phyloP scores from a whole-genome alignment of 2,888 invertebrate species.

The Xestia xanthographa region DNA sequence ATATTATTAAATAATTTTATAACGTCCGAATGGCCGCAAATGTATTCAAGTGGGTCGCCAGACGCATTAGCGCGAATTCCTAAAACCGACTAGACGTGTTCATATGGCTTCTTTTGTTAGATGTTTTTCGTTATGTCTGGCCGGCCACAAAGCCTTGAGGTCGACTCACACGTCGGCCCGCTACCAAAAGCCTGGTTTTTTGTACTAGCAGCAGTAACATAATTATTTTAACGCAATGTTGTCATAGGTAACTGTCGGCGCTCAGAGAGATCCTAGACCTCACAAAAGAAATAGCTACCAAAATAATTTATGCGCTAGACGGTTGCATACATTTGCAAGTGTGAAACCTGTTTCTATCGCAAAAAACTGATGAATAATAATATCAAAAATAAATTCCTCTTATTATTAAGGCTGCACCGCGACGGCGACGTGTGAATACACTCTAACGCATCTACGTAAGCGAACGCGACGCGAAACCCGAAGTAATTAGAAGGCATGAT shows the following conservation, averaged over 20 bases:
- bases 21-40: constrained; percentile 71
- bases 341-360: constrained; percentile 53
- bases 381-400: constrained; percentile 37
- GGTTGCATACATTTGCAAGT: constrained; percentile 53
- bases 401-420: constrained; percentile 19
- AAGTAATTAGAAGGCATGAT: constrained; percentile 52
- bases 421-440: constrained; percentile 33
- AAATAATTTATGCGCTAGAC: constrained; percentile 50
- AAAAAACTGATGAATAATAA: constrained; percentile 50
- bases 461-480: constrained; percentile 29
- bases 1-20: constrained; percentile 75
- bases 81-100: constrained; percentile 81
- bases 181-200: constrained; percentile 63
- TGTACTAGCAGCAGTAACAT: constrained; percentile 55
- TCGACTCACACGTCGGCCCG: constrained; percentile 66
- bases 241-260: constrained; percentile 58
- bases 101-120: constrained; percentile 81
- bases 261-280: constrained; percentile 32
- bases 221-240: constrained; percentile 60
- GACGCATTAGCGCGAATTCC: constrained; percentile 86
- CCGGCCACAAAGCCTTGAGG: constrained; percentile 73
- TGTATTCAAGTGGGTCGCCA: constrained; percentile 84
- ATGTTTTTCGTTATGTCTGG: constrained; percentile 75
- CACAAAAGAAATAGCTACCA: constrained; percentile 41
- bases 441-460: constrained; percentile 36